Evolutionary conservation across 2,113 vertebrate species (phyloP).

Genomic region (Cyanocitta stelleri): DNA sequence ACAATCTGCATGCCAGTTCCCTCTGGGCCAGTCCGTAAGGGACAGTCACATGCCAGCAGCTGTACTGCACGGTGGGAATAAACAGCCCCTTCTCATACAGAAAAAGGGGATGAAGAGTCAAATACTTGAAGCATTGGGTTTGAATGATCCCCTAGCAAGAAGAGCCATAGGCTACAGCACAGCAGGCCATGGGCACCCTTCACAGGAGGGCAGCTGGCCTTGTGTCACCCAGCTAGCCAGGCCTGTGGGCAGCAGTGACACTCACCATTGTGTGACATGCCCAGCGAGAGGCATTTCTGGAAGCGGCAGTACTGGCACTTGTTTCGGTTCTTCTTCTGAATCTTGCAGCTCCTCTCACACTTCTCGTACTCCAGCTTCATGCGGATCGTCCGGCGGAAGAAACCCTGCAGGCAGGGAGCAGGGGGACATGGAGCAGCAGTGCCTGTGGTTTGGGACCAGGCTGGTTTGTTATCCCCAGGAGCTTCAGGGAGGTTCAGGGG

Average conservation of each 20-base stretch:
- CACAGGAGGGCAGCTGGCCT: not conserved
- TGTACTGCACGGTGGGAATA: not conserved
- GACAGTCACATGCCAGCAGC: not conserved
- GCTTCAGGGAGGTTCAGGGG: not conserved
- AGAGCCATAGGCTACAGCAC: not conserved
- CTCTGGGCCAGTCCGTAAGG: rapidly evolving
- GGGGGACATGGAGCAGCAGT: not conserved
- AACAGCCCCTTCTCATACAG: not conserved
- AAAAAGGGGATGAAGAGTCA: not conserved
- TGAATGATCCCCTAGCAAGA: not conserved
- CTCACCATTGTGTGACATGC: constrained; percentile 98
- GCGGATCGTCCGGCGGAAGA: constrained; percentile 92
- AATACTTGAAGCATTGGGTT: not conserved
- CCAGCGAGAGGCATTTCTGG: constrained; percentile 94
- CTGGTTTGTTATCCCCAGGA: not conserved
- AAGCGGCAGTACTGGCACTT: constrained; percentile 99
- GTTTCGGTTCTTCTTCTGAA: constrained; percentile 96
- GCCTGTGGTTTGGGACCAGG: not conserved
- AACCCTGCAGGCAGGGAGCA: constrained; percentile 75
- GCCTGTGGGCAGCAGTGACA: not conserved
- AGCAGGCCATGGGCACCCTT: not conserved
- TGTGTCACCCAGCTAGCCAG: rapidly evolving
- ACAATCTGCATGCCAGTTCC: not conserved
- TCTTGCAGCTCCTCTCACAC: constrained; percentile 92
- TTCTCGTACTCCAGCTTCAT: constrained; percentile 97